phyloP scores from a whole-genome alignment of 2,113 vertebrate species.

The Carollia perspicillata region DNA sequence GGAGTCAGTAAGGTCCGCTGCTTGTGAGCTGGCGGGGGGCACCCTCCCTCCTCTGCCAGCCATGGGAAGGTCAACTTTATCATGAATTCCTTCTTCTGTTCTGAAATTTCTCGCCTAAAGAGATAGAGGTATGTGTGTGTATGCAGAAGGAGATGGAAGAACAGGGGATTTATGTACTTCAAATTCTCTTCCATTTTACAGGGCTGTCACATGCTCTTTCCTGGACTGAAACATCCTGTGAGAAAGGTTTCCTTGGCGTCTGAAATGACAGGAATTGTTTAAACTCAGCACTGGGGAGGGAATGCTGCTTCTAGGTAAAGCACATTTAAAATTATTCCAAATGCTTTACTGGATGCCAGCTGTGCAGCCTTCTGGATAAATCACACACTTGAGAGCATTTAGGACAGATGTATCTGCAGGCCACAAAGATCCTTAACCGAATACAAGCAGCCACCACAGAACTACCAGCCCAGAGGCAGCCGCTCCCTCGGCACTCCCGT shows the following conservation, averaged over 20 bases:
- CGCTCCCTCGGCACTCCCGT: neutral
- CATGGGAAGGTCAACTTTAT: neutral
- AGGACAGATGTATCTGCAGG: neutral
- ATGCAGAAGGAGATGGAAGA: neutral
- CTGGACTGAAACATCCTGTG: slow-evolving; percentile 46
- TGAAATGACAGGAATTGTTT: slow-evolving; percentile 65
- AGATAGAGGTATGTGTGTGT: neutral
- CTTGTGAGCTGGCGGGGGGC: neutral
- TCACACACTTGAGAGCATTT: neutral
- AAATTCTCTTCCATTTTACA: slow-evolving; percentile 23
- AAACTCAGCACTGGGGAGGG: slow-evolving; percentile 46
- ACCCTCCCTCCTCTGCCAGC: neutral
- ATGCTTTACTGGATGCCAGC: slow-evolving; percentile 64
- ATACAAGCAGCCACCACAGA: neutral
- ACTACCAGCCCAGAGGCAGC: neutral
- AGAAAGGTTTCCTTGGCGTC: slow-evolving; percentile 61
- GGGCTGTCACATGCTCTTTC: neutral
- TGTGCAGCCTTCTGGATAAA: slow-evolving; percentile 56
- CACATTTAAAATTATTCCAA: slow-evolving; percentile 55
- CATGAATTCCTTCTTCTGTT: neutral
- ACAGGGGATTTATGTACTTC: neutral
- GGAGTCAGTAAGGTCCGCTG: slow-evolving; percentile 23
- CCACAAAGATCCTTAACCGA: neutral
- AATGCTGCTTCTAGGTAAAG: slow-evolving; percentile 65
- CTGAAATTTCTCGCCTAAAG: neutral